Evolutionary conservation across 2,113 vertebrate genomes (phyloP).

Genomic region (Gobiocypris rarus): DNA sequence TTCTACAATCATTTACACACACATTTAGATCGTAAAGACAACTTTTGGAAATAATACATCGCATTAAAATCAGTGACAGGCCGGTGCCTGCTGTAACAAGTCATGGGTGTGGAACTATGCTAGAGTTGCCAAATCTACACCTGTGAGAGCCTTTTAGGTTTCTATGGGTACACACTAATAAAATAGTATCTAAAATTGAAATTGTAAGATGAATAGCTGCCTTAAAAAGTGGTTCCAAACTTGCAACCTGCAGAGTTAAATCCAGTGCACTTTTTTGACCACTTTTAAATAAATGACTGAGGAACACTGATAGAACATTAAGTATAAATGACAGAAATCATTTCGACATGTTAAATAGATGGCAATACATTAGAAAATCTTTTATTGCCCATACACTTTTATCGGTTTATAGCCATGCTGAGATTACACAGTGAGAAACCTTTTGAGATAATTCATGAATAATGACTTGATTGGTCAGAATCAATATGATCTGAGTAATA

Average conservation of each 20-base stretch:
- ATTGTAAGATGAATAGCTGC: too few species aligned
- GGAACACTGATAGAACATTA: not conserved
- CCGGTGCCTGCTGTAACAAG: constrained; percentile 42
- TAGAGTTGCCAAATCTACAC: constrained; percentile 7
- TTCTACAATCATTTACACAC: constrained; percentile 61
- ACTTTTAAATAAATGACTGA: not conserved
- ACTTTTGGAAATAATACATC: not conserved
- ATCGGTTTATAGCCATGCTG: not conserved
- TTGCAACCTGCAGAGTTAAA: not conserved
- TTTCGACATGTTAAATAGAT: too few species aligned
- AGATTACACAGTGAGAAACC: not conserved
- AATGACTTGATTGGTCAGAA: not conserved
- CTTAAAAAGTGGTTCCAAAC: too few species aligned
- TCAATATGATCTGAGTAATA: not conserved
- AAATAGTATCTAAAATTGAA: not conserved
- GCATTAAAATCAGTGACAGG: not conserved
- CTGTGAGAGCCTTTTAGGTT: not conserved
- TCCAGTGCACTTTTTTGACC: not conserved
- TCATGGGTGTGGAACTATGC: constrained; percentile 44
- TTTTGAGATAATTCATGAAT: not conserved
- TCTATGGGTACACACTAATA: too few species aligned
- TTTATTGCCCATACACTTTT: not conserved
- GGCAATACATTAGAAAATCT: too few species aligned
- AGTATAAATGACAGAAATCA: not conserved
- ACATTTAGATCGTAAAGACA: not conserved